phyloP scores from a whole-genome alignment of 2,113 vertebrate species.

The Andinoacara biseriatus region DNA sequence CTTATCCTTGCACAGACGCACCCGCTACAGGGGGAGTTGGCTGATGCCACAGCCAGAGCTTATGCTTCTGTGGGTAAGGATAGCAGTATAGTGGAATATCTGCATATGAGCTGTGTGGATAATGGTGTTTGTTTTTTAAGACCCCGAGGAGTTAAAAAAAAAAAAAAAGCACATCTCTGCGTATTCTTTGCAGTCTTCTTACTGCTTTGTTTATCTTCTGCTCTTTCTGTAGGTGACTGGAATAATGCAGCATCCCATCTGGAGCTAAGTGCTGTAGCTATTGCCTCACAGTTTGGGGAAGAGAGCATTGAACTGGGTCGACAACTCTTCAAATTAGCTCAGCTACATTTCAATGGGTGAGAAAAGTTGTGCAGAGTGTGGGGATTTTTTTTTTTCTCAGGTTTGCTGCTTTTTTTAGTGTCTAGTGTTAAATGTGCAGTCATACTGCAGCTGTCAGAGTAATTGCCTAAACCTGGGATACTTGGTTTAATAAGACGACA shows the following conservation, averaged over 20 bases:
- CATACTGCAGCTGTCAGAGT: background rate
- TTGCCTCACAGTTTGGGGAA: constrained; percentile 83
- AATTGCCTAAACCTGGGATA: background rate
- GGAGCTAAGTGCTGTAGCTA: constrained; percentile 79
- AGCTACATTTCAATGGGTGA: constrained; percentile 95
- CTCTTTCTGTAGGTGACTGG: constrained; percentile 85
- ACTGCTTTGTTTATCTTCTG: background rate
- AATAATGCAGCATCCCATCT: constrained; percentile 85
- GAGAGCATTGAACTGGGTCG: constrained; percentile 88
- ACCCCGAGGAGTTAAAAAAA: background rate
- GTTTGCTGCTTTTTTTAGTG: background rate
- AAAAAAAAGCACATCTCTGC: background rate
- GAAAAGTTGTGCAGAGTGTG: background rate
- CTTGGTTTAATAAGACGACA: background rate
- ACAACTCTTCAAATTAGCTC: constrained; percentile 94
- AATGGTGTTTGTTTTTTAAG: background rate
- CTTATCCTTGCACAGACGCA: constrained; percentile 84
- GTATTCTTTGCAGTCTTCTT: background rate
- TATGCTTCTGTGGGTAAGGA: constrained; percentile 85
- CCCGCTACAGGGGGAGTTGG: constrained; percentile 84
- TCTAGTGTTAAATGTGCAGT: background rate
- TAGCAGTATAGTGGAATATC: background rate
- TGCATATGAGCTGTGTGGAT: background rate
- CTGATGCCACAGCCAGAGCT: constrained; percentile 85
- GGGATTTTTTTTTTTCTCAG: background rate